phyloP scores from a whole-genome alignment of 2,113 vertebrate species.

The Seriola aureovittata region DNA sequence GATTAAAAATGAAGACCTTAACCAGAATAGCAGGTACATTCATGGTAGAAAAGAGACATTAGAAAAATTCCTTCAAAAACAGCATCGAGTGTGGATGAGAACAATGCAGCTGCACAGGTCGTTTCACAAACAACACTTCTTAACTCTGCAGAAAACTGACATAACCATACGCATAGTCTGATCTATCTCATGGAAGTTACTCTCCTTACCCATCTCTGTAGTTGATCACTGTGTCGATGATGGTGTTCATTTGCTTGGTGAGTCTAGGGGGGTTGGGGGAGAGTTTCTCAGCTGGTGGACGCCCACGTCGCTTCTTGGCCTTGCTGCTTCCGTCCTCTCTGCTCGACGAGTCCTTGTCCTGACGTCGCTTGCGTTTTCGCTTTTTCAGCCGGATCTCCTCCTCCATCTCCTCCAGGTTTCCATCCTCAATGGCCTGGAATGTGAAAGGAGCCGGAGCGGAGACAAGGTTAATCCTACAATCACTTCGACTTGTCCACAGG shows the following conservation, averaged over 20 bases:
- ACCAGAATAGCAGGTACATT: too few relatives aligned
- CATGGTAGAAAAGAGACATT: too few relatives aligned
- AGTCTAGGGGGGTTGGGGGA: constrained; percentile 95
- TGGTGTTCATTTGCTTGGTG: constrained; percentile 97
- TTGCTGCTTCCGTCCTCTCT: constrained; percentile 92
- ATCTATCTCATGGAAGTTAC: too few relatives aligned
- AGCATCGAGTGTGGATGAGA: background rate
- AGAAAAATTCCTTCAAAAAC: too few relatives aligned
- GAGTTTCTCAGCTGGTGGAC: constrained; percentile 95
- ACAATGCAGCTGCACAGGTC: too few relatives aligned
- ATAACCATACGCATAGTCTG: too few relatives aligned
- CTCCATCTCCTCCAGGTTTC: constrained; percentile 99
- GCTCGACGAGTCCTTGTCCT: constrained; percentile 91
- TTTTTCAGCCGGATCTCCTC: constrained; percentile 98
- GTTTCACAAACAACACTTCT: too few relatives aligned
- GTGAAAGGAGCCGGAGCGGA: fast-evolving
- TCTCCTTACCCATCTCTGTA: constrained; percentile 93
- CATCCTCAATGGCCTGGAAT: constrained; percentile 95
- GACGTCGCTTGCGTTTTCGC: constrained; percentile 92
- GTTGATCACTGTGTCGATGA: constrained; percentile 97
- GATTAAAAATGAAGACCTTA: too few relatives aligned
- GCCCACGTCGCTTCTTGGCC: constrained; percentile 94
- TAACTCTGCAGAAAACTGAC: too few relatives aligned
- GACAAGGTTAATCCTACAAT: too few relatives aligned
- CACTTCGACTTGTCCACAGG: too few relatives aligned